Evolutionary conservation across 2,797 vertebrate genomes (phyloP), one percentile per base, ranked within the genome.

Genomic region (Myotis daubentonii): DNA sequence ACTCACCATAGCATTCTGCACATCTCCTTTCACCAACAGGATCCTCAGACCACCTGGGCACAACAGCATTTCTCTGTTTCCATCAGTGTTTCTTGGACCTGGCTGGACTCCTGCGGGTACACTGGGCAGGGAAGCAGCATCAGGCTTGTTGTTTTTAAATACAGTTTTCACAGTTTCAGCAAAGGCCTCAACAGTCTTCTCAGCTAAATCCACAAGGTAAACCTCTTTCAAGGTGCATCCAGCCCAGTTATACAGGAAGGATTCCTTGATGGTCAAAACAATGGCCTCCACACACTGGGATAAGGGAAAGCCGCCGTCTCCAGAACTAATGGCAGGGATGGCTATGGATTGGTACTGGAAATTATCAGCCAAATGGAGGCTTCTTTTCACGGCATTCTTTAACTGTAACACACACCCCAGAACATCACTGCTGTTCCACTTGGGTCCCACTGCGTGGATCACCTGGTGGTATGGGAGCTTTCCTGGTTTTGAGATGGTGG

Each of bases 361-460:
- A 0, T 0, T 2, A 20, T 98, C 97, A 0, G 99, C 99, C 70
- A 98, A 94, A 0, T 1, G 66, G 6, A 99, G 41, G 1, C 98
- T 98, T 2, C 93, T 94, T 75, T 28, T 97, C 16, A 99, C 98
- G 0, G 97, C 98, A 0, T 19, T 92, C 89, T 83, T 98, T n/a
- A 99, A 97, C 17, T 92, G 68, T 0, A 0, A 2, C 38, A 97
- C 36, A 0, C 98, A 87, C 0, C 28, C 96, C 0, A 0, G n/a
- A 80, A 0, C 17, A 36, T 98, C 96, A 0, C 12, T 2, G 22
- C 8, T 0, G 25, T 5, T 87, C 98, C 98, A 99, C 8, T 94
- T 96, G 10, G 99, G 99, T 38, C 99, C 99, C 0, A 99, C 98
- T 0, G 99, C 98, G 0, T 99, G 99, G 8, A 99, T 97, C 3